Conservation (phyloP, 2,113 vertebrate genomes). For the Brachirus orientalis region DNA sequence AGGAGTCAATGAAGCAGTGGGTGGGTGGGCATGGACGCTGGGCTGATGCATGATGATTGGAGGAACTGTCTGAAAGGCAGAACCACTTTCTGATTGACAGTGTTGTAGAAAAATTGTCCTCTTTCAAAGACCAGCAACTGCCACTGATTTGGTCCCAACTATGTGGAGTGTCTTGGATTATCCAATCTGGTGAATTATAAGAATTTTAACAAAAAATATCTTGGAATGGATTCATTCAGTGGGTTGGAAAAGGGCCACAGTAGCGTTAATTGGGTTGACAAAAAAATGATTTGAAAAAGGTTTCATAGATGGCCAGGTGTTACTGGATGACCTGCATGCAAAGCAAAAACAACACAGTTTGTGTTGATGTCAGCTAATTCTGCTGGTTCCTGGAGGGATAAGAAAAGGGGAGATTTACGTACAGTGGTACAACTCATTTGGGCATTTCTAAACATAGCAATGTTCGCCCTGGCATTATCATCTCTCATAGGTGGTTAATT, state of each 20-base stretch:
- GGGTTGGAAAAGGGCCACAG: background rate
- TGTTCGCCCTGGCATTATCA: background rate
- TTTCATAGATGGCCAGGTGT: background rate
- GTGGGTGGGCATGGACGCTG: too few relatives aligned
- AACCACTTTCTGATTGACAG: too few relatives aligned
- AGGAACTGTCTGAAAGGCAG: too few relatives aligned
- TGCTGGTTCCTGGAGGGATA: background rate
- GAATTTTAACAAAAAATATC: background rate
- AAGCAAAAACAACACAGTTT: background rate
- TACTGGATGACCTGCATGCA: background rate
- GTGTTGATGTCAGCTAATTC: background rate
- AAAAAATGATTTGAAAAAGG: background rate
- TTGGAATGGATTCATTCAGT: background rate
- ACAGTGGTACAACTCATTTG: background rate
- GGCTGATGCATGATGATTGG: too few relatives aligned
- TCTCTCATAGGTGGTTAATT: background rate
- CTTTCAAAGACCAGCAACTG: too few relatives aligned
- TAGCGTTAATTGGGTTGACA: background rate
- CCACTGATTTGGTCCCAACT: background rate
- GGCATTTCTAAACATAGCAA: background rate
- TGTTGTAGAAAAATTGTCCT: too few relatives aligned
- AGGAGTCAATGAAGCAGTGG: too few relatives aligned
- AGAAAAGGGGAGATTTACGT: background rate
- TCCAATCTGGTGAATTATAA: background rate
- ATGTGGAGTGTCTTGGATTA: slow-evolving; percentile 3